A percentile compares a stretch with the other conserved stretches of the same genome.
Evolutionary conservation across 2,888 invertebrate species (phyloP).

Genomic region (Trissolcus brochymenae): DNA sequence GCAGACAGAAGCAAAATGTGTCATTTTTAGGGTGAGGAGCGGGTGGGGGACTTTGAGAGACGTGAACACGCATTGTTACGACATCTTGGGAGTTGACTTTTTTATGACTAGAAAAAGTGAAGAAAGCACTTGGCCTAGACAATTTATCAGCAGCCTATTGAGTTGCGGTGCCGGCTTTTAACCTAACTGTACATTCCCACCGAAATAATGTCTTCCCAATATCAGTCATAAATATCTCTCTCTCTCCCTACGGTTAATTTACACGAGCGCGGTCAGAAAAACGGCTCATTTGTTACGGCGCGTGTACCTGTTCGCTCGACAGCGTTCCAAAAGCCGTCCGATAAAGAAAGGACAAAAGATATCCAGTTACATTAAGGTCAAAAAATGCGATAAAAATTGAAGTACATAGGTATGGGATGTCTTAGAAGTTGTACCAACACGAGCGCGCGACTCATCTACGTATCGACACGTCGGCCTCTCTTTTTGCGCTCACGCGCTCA

Average conservation of each 20-base stretch:
- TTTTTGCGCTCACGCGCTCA: constrained; percentile 50
- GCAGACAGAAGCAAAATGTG: no score
- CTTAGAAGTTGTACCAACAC: constrained; percentile 48
- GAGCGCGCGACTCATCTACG: constrained; percentile 40
- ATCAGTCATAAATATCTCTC: constrained; percentile 43
- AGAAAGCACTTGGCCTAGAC: constrained; percentile 26
- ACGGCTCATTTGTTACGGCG: constrained; percentile 44
- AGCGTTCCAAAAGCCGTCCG: constrained; percentile 38
- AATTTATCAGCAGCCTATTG: constrained; percentile 32
- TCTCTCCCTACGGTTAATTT: constrained; percentile 30
- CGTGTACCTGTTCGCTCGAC: constrained; percentile 50
- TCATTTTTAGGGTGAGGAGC: no score
- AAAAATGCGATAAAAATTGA: constrained; percentile 55
- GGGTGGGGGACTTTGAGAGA: no score
- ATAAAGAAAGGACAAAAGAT: constrained; percentile 46
- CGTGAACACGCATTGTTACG: no score
- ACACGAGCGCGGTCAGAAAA: constrained; percentile 43
- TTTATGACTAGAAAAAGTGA: constrained; percentile 1
- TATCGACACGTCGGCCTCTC: constrained; percentile 44
- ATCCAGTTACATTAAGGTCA: constrained; percentile 51
- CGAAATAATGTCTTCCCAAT: constrained; percentile 32
- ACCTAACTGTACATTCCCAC: constrained; percentile 36
- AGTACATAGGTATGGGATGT: constrained; percentile 53
- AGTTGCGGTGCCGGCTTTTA: constrained; percentile 26
- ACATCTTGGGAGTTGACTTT: neutral